Evolutionary conservation across 2,113 vertebrate genomes (phyloP), one percentile per base, ranked within the genome.

Genomic region (Trichomycterus rosablanca): DNA sequence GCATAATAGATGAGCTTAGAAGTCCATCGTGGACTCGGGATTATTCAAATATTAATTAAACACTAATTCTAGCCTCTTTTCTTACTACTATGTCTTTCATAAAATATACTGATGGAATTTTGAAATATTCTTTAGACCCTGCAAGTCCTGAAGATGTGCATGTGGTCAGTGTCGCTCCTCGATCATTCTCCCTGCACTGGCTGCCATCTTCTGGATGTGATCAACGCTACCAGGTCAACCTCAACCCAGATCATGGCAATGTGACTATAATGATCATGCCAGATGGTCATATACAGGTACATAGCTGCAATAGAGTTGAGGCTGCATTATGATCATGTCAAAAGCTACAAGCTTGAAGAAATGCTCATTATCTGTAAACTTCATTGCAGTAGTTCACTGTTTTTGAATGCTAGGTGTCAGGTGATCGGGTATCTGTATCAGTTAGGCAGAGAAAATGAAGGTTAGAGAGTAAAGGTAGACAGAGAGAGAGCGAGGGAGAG

Each of bases 371-470:
- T 32, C 30, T 9, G n/a, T n/a, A n/a, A n/a, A n/a, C n/a, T n/a
- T n/a, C n/a, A n/a, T n/a, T n/a, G n/a, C n/a, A n/a, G n/a, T n/a
- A n/a, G n/a, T n/a, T n/a, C n/a, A 53, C 53, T 68, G 57, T 51
- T 67, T 58, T 51, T 43, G 15, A 43, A 76, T 86, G 86, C 84
- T 86, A 93, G 89, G 87, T 85, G 86, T 91, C 94, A 84, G 91
- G 71, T 87, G 48, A 19, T 59, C 2, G 51, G 48, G 71, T 74
- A 69, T 70, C 62, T 42, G 48, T 74, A 51, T 74, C 71, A 64
- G 48, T 18, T 45, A 57, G 73, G 53, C 51, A 48, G 69, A 68
- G 73, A 49, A 60, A 22, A n/a, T 14, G 45, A 57, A 51, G 63
- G 51, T 40, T 57, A 14, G 50, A 45, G 58, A 66, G 37, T 48